Evolutionary conservation across 2,888 invertebrate genomes (phyloP).

Genomic region (Plagodis dolabraria): DNA sequence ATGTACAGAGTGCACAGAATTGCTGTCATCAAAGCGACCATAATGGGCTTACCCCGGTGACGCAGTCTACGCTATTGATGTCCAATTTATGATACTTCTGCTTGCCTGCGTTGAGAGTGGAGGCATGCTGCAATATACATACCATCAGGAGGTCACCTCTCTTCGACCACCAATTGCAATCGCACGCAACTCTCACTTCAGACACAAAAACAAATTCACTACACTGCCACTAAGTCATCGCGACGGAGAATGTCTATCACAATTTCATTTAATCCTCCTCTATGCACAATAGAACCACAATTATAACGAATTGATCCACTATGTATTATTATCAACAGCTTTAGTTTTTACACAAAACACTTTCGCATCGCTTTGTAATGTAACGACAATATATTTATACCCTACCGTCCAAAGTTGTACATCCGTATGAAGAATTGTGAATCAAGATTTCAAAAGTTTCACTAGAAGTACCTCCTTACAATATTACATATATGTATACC

Average conservation of each 20-base stretch:
- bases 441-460: conserved; percentile 70
- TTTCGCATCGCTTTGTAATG: conserved; percentile 73
- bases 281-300: conserved; percentile 23
- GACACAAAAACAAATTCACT: conserved; percentile 44
- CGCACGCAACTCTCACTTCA: conserved; percentile 50
- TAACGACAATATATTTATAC: conserved; percentile 61
- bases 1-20: too few relatives aligned
- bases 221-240: conserved; percentile 33
- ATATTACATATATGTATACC: conserved; percentile 38
- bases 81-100: conserved; percentile 98
- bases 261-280: conserved; percentile 37
- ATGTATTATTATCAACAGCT: conserved; percentile 18
- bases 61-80: conserved; percentile 98
- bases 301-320: conserved; percentile 20
- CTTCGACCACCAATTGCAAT: conserved; percentile 82
- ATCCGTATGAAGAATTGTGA: conserved; percentile 74
- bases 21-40: too few relatives aligned
- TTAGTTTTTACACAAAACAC: conserved; percentile 55
- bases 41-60: conserved; percentile 88
- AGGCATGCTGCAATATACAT: conserved; percentile 98
- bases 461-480: conserved; percentile 11
- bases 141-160: conserved; percentile 88
- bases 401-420: conserved; percentile 80
- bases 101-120: conserved; percentile 97
- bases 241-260: conserved; percentile 53